Evolutionary conservation across 2,113 vertebrate species (phyloP).

Genomic region (Cephalopterus ornatus): DNA sequence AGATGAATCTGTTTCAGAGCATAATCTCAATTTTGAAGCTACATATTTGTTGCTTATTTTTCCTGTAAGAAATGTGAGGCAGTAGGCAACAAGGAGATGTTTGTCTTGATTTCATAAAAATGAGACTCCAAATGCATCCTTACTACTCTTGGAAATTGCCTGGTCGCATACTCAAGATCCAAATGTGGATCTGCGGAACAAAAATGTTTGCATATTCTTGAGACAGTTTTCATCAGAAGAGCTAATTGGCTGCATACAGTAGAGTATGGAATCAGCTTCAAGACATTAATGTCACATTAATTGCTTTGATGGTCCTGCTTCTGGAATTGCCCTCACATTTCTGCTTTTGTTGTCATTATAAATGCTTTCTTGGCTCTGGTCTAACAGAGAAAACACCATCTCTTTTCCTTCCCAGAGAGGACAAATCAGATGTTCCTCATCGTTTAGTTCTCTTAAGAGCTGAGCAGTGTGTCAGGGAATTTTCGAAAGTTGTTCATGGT

Average conservation of each 20-base stretch:
- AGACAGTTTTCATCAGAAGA: background rate
- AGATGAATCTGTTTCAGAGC: background rate
- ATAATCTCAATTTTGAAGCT: background rate
- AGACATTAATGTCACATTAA: background rate
- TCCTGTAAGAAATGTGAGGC: constrained; percentile 29
- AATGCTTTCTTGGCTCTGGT: constrained; percentile 15
- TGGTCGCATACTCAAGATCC: background rate
- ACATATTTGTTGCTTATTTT: background rate
- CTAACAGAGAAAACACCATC: background rate
- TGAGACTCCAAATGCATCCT: background rate
- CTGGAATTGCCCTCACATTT: constrained; percentile 17
- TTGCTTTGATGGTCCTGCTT: background rate
- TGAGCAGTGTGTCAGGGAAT: constrained; percentile 15
- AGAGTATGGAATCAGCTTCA: background rate
- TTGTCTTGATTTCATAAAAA: background rate
- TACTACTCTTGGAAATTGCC: background rate
- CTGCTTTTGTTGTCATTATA: constrained; percentile 3
- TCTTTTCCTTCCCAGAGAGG: background rate
- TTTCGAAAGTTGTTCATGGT: background rate
- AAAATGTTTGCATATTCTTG: background rate
- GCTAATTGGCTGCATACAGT: background rate
- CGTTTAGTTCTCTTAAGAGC: constrained; percentile 23
- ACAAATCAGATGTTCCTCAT: background rate
- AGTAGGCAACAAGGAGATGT: background rate
- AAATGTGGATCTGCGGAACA: background rate